Evolutionary conservation across 2,797 vertebrate species (phyloP), one percentile per base, ranked within the genome.

Genomic region (Florisuga fusca): DNA sequence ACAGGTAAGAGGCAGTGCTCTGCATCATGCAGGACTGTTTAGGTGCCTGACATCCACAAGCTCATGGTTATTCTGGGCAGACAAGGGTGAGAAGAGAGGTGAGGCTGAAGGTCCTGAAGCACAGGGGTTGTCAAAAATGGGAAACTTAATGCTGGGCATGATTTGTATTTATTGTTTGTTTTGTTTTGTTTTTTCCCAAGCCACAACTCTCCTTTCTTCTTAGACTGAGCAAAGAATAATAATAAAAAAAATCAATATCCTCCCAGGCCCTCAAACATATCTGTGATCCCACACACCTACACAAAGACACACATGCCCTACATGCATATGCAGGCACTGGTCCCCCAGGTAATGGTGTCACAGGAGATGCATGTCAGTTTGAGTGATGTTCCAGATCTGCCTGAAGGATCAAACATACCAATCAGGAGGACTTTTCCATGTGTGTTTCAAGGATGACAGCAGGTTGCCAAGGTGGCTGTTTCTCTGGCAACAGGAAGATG

Each of bases 391-490:
- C 81, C 93, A 95, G 94, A 95, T 95, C 94, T 97, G 94, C 95
- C 94, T 94, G 80, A 83, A 94, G 93, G 88, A 94, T 93, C 93
- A 90, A 96, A 95, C 93, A 91, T 59, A 95, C 87, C 93, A 94
- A 92, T 94, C 95, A 94, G 93, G 87, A 97, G 80, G 95, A 91
- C 96, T 96, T 96, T 96, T 94, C 92, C 94, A 95, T 88, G 77
- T 95, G 51, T 95, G 96, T 97, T 97, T 96, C 91, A 97, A 96
- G 95, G 95, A 97, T 97, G 97, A 97, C 88, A 95, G 97, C 96
- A 97, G 90, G 97, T 98, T 98, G 97, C 97, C 97, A 98, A 97
- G 97, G 97, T 98, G 97, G 96, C 97, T 92, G 97, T 98, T 98
- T 97, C 98, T 98, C 95, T 97, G 97, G 97, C 96, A 98, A 98